Conservation (phyloP, 1,140 invertebrate species). For the Nymphalis io region DNA sequence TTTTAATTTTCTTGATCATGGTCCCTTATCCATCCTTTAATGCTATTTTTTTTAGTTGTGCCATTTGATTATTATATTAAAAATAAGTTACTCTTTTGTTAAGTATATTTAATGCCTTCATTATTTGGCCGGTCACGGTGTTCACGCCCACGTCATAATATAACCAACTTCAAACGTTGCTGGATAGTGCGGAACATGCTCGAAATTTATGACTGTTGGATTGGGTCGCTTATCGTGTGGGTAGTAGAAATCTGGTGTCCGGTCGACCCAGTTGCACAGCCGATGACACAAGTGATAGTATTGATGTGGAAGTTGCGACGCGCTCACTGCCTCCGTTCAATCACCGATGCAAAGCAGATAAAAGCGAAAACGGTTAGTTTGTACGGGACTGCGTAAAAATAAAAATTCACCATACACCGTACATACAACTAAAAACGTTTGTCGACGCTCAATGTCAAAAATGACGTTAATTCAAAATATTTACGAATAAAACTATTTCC, state of each 20-base stretch:
- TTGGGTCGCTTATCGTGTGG: slow-evolving; percentile 55
- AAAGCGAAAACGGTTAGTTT: not conserved
- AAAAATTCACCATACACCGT: not conserved
- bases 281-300: slow-evolving; percentile 68
- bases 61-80: too few relatives aligned
- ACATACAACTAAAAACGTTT: not conserved
- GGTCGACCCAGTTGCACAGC: slow-evolving; percentile 65
- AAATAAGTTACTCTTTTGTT: too few relatives aligned
- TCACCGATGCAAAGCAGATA: slow-evolving; percentile 25
- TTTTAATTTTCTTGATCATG: too few relatives aligned
- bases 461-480: slow-evolving; percentile 6
- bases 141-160: slow-evolving; percentile 43
- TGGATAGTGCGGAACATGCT: slow-evolving; percentile 37
- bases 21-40: too few relatives aligned
- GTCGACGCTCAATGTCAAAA: not conserved
- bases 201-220: slow-evolving; percentile 48
- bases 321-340: slow-evolving; percentile 45
- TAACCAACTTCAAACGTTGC: slow-evolving; percentile 48
- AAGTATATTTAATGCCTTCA: slow-evolving; percentile 5
- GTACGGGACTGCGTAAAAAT: not conserved
- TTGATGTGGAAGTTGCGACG: slow-evolving; percentile 57
- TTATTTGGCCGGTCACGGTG: slow-evolving; percentile 10
- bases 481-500: slow-evolving; percentile 32
- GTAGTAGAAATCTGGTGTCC: slow-evolving; percentile 64
- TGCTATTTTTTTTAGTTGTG: too few relatives aligned